These are phyloP conservation scores for Dipodomys spectabilis DNA, from an alignment of 2,113 vertebrate genomes.

Conservation along the genomic window DNA sequence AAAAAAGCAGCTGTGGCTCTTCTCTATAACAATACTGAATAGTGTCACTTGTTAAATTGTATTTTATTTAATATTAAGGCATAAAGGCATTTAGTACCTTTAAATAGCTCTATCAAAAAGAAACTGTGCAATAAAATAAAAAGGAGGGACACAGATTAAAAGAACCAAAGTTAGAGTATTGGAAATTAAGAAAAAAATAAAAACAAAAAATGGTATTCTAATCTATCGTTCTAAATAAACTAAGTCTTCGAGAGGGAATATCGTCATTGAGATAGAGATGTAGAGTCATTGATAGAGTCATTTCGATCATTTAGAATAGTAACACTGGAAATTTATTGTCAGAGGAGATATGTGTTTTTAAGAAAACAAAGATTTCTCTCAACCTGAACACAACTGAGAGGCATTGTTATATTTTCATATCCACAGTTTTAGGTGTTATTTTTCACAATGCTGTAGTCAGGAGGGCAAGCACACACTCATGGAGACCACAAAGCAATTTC, in stretches of 20 bases:
- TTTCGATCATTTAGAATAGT: background rate
- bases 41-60: background rate
- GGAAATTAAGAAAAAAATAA: background rate
- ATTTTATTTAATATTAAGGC: background rate
- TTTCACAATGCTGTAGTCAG: slow-evolving; percentile 38
- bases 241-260: background rate
- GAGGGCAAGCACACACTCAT: background rate
- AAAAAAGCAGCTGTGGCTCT: background rate
- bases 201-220: background rate
- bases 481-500: background rate
- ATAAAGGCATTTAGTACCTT: background rate
- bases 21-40: slow-evolving; percentile 4
- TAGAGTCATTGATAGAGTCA: too few relatives aligned
- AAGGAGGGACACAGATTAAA: background rate
- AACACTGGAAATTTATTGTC: background rate
- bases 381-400: background rate
- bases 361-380: background rate
- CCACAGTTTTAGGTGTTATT: background rate
- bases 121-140: background rate
- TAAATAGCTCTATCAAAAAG: background rate
- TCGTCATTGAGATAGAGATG: background rate
- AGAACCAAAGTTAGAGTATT: background rate
- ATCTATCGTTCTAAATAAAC: background rate
- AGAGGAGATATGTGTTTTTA: background rate
- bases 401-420: background rate